Evolutionary conservation across 92 coral and sea anemone species (phyloP).

Genomic region (Zoanthus solanderi): DNA sequence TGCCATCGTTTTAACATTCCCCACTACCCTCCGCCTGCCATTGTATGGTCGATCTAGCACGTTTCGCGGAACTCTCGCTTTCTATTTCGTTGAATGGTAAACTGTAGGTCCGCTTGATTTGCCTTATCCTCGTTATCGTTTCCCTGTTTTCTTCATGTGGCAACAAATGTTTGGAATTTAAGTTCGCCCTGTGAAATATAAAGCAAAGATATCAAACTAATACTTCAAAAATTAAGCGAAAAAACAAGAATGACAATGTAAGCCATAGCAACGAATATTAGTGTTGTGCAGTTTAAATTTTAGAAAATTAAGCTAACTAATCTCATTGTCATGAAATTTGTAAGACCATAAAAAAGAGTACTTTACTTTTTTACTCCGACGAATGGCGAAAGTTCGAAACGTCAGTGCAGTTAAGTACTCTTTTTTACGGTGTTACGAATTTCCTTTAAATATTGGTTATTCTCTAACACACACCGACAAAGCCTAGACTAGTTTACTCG

Average conservation of each 20-base stretch:
- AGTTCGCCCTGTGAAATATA: constrained; percentile 71
- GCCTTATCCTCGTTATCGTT: constrained; percentile 60
- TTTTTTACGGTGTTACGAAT: too few species aligned
- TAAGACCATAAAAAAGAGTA: too few species aligned
- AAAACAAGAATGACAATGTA: constrained; percentile 21
- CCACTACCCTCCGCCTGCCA: constrained; percentile 54
- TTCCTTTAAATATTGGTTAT: too few species aligned
- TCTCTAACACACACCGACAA: too few species aligned
- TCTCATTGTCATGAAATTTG: too few species aligned
- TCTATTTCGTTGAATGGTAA: constrained; percentile 66
- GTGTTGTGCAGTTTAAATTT: background rate
- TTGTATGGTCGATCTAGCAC: constrained; percentile 48
- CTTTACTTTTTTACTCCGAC: too few species aligned
- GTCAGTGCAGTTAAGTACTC: too few species aligned
- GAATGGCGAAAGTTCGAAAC: too few species aligned
- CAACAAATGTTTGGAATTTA: constrained; percentile 67
- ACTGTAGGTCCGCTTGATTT: constrained; percentile 68
- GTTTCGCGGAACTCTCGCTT: constrained; percentile 35
- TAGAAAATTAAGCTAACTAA: too few species aligned
- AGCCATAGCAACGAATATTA: background rate
- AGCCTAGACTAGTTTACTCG: background rate
- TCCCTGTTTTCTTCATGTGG: constrained; percentile 65
- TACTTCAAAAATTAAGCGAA: constrained; percentile 28
- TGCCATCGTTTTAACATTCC: constrained; percentile 70
- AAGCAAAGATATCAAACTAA: constrained; percentile 71